phyloP scores from a whole-genome alignment of 2,888 invertebrate species.

The Caradrina clavipalpis region DNA sequence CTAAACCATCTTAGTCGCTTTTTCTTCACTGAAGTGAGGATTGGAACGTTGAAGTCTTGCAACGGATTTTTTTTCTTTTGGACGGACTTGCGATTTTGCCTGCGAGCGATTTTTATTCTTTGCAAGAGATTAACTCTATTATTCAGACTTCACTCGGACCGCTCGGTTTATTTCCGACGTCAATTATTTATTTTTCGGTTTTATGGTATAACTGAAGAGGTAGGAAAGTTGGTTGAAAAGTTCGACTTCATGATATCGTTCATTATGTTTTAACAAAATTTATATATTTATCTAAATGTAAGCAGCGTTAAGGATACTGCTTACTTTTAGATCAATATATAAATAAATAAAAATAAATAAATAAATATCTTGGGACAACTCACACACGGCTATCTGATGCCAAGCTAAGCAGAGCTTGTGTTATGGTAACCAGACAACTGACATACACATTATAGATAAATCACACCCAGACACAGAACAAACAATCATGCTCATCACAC shows the following conservation, averaged over 20 bases:
- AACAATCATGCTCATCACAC: too few species aligned
- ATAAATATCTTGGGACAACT: too few species aligned
- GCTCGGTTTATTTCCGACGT: conserved; percentile 26
- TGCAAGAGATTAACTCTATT: conserved; percentile 51
- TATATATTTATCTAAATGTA: neutral
- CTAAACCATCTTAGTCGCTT: conserved; percentile 53
- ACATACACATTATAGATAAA: too few species aligned
- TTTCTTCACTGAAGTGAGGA: conserved; percentile 40
- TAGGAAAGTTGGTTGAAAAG: conserved; percentile 8
- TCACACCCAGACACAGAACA: too few species aligned
- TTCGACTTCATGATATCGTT: conserved; percentile 12
- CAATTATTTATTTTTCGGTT: conserved; percentile 19
- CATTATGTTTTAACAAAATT: neutral
- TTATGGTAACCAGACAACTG: too few species aligned
- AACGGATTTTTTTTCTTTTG: conserved; percentile 36
- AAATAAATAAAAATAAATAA: too few species aligned
- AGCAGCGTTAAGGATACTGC: neutral
- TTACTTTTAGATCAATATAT: too few species aligned
- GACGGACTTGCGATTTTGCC: conserved; percentile 25
- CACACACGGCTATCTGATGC: too few species aligned
- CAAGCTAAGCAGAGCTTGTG: too few species aligned
- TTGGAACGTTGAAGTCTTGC: conserved; percentile 44
- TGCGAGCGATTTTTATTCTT: conserved; percentile 43
- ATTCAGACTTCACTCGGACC: conserved; percentile 15
- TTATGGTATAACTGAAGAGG: conserved; percentile 10